Evolutionary conservation across 1,140 invertebrate genomes (phyloP), one percentile per base, ranked within the genome.

Genomic region (Tribolium castaneum): DNA sequence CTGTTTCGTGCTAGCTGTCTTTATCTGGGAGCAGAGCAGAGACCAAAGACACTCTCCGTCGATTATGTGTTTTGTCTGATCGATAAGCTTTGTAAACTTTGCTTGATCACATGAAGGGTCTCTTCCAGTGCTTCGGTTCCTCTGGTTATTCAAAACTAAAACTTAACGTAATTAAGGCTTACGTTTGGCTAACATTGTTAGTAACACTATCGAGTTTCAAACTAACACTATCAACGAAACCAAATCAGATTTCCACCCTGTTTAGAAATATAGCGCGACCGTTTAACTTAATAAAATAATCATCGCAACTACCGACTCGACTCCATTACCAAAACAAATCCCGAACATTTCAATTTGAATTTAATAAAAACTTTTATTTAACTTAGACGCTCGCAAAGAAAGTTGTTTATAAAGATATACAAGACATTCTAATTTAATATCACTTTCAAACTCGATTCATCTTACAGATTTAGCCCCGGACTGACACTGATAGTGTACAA

Each of bases 61-160:
- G 54, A 66, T 66, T 66, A 66, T 66, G 59, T 66, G 59, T 66
- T 66, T 66, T 66, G 59, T 66, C 59, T 66, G 59, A 66, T 66
- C 59, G 59, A 66, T 66, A 66, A 66, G 59, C 34, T 66, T 66
- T 35, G 59, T 35, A 66, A 66, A 66, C n/a, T 66, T 66, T 66
- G 22, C n/a, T 35, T 35, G 59, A 66, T 66, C 59, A 30, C 59
- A 66, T 66, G 59, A 66, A 35, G 59, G 59, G 59, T 66, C 59
- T 66, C 59, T 66, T 66, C 59, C 59, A 12, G 30, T 66, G 59
- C 59, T 35, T 14, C 59, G 59, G 59, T 66, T 66, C 30, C 25
- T 66, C 59, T 35, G 59, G 25, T 66, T 66, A 66, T 66, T 66
- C 59, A 66, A 66, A 66, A 66, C 59, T 66, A 66, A 66, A 66